phyloP scores from a whole-genome alignment of 2,888 invertebrate species.

The Odiellus spinosus region DNA sequence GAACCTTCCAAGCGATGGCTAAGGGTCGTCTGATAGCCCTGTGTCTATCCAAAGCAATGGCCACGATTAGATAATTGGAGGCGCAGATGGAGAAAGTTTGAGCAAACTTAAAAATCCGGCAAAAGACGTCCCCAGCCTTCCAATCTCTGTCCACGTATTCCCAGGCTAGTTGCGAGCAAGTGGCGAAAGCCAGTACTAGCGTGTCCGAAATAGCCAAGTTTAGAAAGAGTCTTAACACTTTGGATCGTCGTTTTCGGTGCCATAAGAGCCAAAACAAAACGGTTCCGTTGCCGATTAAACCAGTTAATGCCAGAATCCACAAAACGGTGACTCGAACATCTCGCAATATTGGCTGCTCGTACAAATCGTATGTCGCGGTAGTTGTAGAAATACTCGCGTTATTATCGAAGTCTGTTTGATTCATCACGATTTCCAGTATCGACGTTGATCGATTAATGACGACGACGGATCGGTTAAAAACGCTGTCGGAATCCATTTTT shows the following conservation, averaged over 20 bases:
- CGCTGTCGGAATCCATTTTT: too few species aligned
- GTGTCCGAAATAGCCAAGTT: neutral
- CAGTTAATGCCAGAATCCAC: neutral
- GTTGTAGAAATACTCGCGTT: too few species aligned
- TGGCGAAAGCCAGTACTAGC: neutral
- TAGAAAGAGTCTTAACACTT: neutral
- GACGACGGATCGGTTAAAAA: too few species aligned
- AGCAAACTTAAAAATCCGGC: neutral
- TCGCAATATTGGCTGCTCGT: neutral
- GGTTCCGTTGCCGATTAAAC: neutral
- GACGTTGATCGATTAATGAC: too few species aligned
- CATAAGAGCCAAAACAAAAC: neutral
- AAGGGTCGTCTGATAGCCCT: neutral
- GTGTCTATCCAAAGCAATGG: neutral
- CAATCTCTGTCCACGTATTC: neutral
- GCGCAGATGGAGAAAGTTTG: neutral
- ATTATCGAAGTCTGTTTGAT: too few species aligned
- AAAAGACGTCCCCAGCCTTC: neutral
- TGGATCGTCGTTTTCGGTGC: neutral
- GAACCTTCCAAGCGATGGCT: neutral
- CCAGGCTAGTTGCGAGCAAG: neutral
- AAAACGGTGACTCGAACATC: neutral
- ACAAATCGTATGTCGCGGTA: neutral
- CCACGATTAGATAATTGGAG: neutral
- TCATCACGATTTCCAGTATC: too few species aligned